Evolutionary conservation across 2,888 invertebrate genomes (phyloP).

Genomic region (Hydraecia micacea): DNA sequence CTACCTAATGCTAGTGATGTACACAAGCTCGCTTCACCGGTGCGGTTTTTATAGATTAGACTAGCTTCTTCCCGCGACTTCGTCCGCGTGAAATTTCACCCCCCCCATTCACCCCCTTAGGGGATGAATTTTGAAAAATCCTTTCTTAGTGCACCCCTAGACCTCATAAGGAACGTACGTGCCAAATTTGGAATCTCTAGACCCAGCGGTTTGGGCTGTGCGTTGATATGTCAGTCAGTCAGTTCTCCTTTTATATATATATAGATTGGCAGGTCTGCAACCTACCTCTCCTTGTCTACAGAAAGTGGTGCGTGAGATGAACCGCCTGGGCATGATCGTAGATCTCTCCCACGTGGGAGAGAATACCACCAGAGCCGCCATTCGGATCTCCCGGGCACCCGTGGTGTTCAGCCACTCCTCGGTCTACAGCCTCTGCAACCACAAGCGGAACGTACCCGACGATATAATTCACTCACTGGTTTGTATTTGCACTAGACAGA

Average conservation of each 20-base stretch:
- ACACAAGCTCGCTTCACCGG: not conserved
- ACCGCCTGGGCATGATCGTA: slow-evolving; percentile 94
- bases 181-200: too few relatives aligned
- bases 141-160: too few relatives aligned
- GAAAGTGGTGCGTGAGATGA: slow-evolving; percentile 94
- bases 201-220: too few relatives aligned
- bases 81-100: too few relatives aligned
- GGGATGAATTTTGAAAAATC: too few relatives aligned
- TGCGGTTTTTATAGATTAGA: not conserved
- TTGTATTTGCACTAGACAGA: slow-evolving; percentile 63
- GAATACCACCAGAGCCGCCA: slow-evolving; percentile 92
- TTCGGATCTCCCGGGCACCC: slow-evolving; percentile 92
- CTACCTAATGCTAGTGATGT: not conserved
- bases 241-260: too few relatives aligned
- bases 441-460: slow-evolving; percentile 93
- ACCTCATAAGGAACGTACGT: too few relatives aligned
- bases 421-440: slow-evolving; percentile 93
- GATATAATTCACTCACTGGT: slow-evolving; percentile 91
- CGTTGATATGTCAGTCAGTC: too few relatives aligned
- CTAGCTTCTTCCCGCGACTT: too few relatives aligned
- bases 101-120: too few relatives aligned
- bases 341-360: slow-evolving; percentile 94
- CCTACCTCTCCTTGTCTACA: slow-evolving; percentile 74
- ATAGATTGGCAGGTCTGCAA: not conserved
- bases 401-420: slow-evolving; percentile 95